phyloP scores from a whole-genome alignment of 2,113 vertebrate genomes.

The Struthidea cinerea region DNA sequence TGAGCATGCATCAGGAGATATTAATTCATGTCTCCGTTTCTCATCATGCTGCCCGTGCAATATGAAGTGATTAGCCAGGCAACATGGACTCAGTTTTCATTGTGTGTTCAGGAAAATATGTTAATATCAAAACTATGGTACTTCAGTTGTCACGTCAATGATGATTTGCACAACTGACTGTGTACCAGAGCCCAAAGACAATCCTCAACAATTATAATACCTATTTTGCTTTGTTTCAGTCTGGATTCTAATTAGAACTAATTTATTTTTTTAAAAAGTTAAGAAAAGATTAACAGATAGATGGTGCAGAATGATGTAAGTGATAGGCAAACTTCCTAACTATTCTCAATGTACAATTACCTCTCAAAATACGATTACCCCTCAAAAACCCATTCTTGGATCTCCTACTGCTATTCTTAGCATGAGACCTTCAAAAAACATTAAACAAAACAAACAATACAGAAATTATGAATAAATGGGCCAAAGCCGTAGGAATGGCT shows the following conservation, averaged over 20 bases:
- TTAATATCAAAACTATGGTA: not conserved
- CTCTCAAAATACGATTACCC: not conserved
- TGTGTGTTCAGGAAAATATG: not conserved
- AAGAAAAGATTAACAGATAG: not conserved
- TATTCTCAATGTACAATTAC: not conserved
- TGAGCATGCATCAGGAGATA: not conserved
- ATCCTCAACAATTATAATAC: not conserved
- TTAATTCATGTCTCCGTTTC: not conserved
- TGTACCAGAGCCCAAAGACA: not conserved
- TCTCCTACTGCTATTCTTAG: not conserved
- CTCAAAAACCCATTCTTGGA: not conserved
- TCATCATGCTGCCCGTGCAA: not conserved
- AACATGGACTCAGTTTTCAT: not conserved
- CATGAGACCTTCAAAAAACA: not conserved
- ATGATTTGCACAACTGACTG: not conserved
- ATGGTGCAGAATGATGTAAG: not conserved
- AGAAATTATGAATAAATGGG: not conserved
- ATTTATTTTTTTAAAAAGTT: not conserved
- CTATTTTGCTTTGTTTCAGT: not conserved
- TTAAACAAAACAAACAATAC: not conserved
- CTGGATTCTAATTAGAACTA: not conserved
- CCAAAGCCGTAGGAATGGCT: not conserved
- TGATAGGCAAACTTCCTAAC: not conserved
- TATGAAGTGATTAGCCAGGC: not conserved
- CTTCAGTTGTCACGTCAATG: not conserved